These are phyloP conservation scores for Lucilia cuprina DNA, from an alignment of 1,140 invertebrate genomes.

Conservation along the genomic window DNA sequence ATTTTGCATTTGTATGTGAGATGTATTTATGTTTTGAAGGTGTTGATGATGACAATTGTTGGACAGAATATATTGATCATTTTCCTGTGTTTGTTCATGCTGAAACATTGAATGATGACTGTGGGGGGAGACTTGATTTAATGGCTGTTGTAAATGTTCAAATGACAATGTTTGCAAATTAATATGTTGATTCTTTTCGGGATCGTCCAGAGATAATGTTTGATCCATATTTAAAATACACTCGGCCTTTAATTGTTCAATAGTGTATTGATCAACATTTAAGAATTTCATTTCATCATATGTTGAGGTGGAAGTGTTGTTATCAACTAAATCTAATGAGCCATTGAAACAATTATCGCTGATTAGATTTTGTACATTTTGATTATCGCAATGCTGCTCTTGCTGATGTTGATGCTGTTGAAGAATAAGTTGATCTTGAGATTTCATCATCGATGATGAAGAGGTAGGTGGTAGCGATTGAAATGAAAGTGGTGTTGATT, in stretches of 20 bases:
- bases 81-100: neutral
- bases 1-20: conserved; percentile 36
- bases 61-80: neutral
- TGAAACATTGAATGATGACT: neutral
- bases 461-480: conserved; percentile 15
- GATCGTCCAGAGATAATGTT: conserved; percentile 42
- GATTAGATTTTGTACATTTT: neutral
- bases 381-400: neutral
- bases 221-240: conserved; percentile 60
- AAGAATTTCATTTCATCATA: conserved; percentile 62
- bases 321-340: conserved; percentile 49
- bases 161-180: neutral
- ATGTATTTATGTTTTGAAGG: neutral
- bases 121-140: neutral
- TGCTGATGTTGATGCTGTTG: conserved; percentile 23
- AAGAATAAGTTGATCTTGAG: conserved; percentile 37
- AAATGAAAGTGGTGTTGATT: conserved; percentile 39
- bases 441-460: neutral
- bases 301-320: conserved; percentile 49
- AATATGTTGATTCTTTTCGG: conserved; percentile 1
- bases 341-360: conserved; percentile 41
- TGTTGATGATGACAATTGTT: conserved; percentile 2
- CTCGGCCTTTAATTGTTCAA: conserved; percentile 60
- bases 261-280: conserved; percentile 60
- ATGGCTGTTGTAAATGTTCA: neutral